Conservation (phyloP, 92 coral and sea anemone species). For the Porites divaricata region DNA sequence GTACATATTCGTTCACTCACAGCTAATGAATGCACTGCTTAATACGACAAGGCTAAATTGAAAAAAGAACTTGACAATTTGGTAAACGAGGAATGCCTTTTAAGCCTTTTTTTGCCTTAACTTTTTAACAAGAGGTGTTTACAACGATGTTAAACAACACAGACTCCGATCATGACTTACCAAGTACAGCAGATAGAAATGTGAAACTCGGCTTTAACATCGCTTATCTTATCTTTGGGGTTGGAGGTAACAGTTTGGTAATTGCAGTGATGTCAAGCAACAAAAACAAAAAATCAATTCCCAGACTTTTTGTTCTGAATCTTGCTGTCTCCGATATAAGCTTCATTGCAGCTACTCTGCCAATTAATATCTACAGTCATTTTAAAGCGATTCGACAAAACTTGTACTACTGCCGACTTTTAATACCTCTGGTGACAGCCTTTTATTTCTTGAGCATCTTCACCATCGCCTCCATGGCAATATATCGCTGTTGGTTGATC, state of each 20-base stretch:
- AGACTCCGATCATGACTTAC: not conserved
- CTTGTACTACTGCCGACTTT: slow-evolving; percentile 51
- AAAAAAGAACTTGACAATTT: no score
- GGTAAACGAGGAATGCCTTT: no score
- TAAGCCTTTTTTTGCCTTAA: no score
- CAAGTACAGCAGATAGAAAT: slow-evolving; percentile 1
- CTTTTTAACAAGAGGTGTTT: no score
- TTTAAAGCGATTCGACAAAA: slow-evolving; percentile 20
- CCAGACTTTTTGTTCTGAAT: slow-evolving; percentile 67
- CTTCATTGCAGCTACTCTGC: slow-evolving; percentile 41
- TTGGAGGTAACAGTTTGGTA: slow-evolving; percentile 58
- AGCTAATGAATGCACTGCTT: no score
- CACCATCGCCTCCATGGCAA: slow-evolving; percentile 26
- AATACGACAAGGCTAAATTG: no score
- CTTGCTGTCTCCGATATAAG: slow-evolving; percentile 60
- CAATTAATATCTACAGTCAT: slow-evolving; percentile 32
- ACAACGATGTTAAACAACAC: slow-evolving; percentile 28
- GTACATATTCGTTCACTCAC: no score
- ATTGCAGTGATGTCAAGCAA: slow-evolving; percentile 44
- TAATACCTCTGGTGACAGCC: slow-evolving; percentile 51
- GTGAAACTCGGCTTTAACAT: slow-evolving; percentile 46
- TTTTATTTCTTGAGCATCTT: slow-evolving; percentile 35
- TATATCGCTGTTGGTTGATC: slow-evolving; percentile 15
- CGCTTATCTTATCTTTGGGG: slow-evolving; percentile 43
- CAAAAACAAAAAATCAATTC: slow-evolving; percentile 38